Evolutionary conservation across 2,797 vertebrate species (phyloP), one percentile per base, ranked within the genome.

Genomic region (Yasuhikotakia modesta): DNA sequence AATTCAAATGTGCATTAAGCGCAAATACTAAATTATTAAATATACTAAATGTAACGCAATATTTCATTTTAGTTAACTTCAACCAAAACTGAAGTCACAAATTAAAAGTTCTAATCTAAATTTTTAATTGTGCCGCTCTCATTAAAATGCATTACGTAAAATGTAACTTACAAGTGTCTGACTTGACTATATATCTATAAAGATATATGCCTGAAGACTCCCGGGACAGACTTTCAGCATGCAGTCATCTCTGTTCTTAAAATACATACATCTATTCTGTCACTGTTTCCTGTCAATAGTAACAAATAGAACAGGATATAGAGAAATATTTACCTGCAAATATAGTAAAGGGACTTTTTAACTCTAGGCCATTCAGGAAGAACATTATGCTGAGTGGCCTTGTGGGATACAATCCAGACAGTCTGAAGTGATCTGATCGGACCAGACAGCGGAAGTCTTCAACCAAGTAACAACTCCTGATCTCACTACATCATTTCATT

Each of bases 391-490:
- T 39, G 39, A 39, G 50, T 48, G 58, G 4, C 43, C 45, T 32
- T 30, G 57, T 50, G 39, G n/a, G 8, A 22, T 21, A 43, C 14
- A 22, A 7, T 70, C 27, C 1, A 70, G 67, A 32, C 45, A 17
- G 11, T 32, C 24, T 32, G 16, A 50, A 70, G 30, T 74, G 30
- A 65, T 43, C 30, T 66, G 64, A 67, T 21, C 2, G 6, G n/a
- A 22, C 12, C 35, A 68, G 32, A 73, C 64, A 61, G 50, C 13
- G 65, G 35, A 45, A 35, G 30, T 30, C 19, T 74, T 46, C 65
- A 50, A 27, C 19, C 32, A 12, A 45, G 19, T 45, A 60, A 13
- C 4, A 19, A 22, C 27, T 35, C 19, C 53, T 48, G 30, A 27
- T 46, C 4, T 72, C 17, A 46, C 22, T 48, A 19, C 50, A 12